Evolutionary conservation across 2,888 invertebrate species (phyloP).

Genomic region (Atethmia centrago): DNA sequence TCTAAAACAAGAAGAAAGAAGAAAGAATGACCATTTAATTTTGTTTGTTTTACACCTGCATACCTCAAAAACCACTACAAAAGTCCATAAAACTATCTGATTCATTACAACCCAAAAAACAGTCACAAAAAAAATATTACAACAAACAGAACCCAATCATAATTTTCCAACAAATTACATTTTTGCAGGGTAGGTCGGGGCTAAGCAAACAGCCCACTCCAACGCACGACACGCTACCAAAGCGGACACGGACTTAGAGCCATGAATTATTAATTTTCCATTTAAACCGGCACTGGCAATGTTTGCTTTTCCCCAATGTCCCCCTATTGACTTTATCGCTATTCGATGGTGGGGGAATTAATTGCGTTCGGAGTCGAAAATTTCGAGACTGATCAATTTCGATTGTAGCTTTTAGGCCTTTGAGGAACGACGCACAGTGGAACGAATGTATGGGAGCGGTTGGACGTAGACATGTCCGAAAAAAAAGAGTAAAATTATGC

Average conservation of each 20-base stretch:
- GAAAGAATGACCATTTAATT: too few relatives aligned
- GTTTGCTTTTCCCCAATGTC: conserved; percentile 72
- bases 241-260: conserved; percentile 63
- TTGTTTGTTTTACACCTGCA: background rate
- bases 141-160: conserved; percentile 66
- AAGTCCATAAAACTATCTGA: background rate
- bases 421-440: too few relatives aligned
- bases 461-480: too few relatives aligned
- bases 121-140: conserved; percentile 46
- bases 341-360: conserved; percentile 70
- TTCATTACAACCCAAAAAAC: conserved; percentile 43
- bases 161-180: conserved; percentile 66
- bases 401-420: conserved; percentile 58
- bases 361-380: conserved; percentile 66
- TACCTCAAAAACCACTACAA: background rate
- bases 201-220: conserved; percentile 63
- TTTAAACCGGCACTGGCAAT: conserved; percentile 71
- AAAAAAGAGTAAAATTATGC: too few relatives aligned
- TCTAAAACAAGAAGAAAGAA: too few relatives aligned
- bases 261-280: conserved; percentile 79
- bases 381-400: conserved; percentile 62
- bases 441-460: too few relatives aligned
- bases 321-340: conserved; percentile 76
- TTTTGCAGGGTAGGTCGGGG: conserved; percentile 62
- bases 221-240: conserved; percentile 63